Base-by-base conservation (phyloP, 2,888 invertebrate species). In the Melieria crassipennis region DNA sequence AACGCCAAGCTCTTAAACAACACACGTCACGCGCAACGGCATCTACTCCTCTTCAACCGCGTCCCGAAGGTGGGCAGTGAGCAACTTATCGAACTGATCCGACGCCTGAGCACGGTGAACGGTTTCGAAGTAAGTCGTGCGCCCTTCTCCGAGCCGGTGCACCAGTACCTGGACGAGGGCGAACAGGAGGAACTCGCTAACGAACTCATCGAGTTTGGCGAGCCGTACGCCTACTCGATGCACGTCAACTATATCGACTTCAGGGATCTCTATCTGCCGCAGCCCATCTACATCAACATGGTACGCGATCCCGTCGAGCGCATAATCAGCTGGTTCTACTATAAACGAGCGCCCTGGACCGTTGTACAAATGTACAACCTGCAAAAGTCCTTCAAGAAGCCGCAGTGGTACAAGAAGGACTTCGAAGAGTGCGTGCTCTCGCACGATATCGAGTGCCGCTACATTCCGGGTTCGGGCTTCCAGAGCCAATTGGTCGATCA, bases 11-110 rank as follows among this genome's bases (percentile, higher is more conserved):
- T 75, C 13, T 74, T 82, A 9, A 82, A 82, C 71, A 82, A 82
- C 61, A 82, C 82, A 7, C 78, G 71, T 48, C 79, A 72, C 57
- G 77, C 80, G n/a, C 74, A 73, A 55, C 70, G 76, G 9, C 76
- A 82, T 50, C n/a, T 81, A n/a, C 90, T 81, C 5, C 66, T 81
- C 57, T 82, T 78, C 64, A 82, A 83, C 75, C 89, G 95, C 46
- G 95, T 95, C 62, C 95, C 95, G 10, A 95, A 95, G 87, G 94
- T 94, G 46, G 95, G 95, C 73, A 94, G 94, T 65, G 94, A 94
- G 86, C 94, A 94, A 9, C 91, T 95, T 81, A 94, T 95, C 92
- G 94, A 94, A 85, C 88, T 95, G 43, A 86, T 95, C 50, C 86
- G 92, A 73, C 88, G 92, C 72, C 87, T 95, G 62, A 90, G 77